A percentile compares a stretch with the other conserved stretches of the same genome.
These are phyloP conservation scores for Gymnoscopelus braueri DNA, from an alignment of 2,797 vertebrate genomes.

Conservation along the genomic window DNA sequence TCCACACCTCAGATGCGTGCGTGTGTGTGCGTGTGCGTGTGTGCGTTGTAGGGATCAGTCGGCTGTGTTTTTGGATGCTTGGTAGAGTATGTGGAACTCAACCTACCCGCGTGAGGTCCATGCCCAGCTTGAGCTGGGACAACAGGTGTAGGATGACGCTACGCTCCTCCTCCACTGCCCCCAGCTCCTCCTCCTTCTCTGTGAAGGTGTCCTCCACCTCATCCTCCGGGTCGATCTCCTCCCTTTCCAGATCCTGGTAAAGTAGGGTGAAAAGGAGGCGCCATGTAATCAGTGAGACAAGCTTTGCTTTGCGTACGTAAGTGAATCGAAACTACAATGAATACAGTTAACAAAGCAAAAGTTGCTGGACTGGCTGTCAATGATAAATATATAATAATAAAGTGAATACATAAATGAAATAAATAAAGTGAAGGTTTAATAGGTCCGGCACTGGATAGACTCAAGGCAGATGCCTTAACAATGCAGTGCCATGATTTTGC, in stretches of 20 bases:
- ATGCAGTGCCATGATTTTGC: no score
- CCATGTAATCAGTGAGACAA: constrained; percentile 5
- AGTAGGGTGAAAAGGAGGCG: neutral
- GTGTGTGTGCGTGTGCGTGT: neutral
- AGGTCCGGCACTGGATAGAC: no score
- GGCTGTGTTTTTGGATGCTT: constrained; percentile 4
- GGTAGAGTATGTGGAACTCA: constrained; percentile 37
- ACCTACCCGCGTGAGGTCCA: constrained; percentile 97
- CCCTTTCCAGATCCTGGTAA: constrained; percentile 83
- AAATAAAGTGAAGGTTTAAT: no score
- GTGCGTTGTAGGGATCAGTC: neutral
- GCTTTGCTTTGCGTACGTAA: neutral
- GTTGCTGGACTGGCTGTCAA: neutral
- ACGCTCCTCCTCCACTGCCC: constrained; percentile 94
- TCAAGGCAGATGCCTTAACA: no score
- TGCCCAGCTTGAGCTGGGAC: constrained; percentile 98
- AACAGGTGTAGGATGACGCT: constrained; percentile 97
- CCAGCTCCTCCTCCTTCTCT: constrained; percentile 92
- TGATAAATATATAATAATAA: no score
- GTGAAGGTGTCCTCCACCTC: constrained; percentile 89
- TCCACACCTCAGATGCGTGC: neutral
- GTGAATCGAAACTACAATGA: neutral
- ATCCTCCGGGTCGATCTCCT: constrained; percentile 90
- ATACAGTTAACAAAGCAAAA: neutral
- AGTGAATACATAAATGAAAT: no score